A percentile compares a stretch with the other conserved stretches of the same genome.
Evolutionary conservation across 2,888 invertebrate genomes (phyloP).

Genomic region (Drosophila macrothrix): DNA sequence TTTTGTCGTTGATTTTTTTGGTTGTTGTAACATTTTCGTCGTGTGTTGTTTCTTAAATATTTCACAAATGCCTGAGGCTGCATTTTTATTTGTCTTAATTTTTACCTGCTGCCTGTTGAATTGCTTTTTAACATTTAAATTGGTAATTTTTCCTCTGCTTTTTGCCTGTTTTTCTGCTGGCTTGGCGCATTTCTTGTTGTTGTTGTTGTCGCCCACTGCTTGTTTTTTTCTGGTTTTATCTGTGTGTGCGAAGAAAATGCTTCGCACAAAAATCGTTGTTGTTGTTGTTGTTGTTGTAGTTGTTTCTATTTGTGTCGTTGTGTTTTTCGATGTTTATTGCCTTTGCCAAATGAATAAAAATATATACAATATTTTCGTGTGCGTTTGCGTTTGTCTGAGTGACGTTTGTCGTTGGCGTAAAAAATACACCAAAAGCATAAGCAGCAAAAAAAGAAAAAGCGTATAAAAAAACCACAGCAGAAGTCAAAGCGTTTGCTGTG

Average conservation of each 20-base stretch:
- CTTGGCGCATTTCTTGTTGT: conserved; percentile 33
- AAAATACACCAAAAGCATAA: conserved; percentile 40
- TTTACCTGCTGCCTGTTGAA: conserved; percentile 66
- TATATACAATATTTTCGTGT: conserved; percentile 72
- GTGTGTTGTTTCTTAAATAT: conserved; percentile 22
- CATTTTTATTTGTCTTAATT: conserved; percentile 73
- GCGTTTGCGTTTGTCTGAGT: conserved; percentile 35
- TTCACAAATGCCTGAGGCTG: conserved; percentile 53
- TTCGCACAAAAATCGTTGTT: conserved; percentile 55
- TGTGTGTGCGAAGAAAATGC: conserved; percentile 45
- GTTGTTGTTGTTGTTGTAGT: conserved; percentile 28
- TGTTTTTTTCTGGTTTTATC: conserved; percentile 47
- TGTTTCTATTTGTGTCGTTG: conserved; percentile 60
- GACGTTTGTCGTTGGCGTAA: conserved; percentile 69
- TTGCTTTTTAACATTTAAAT: conserved; percentile 77
- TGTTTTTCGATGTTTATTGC: conserved; percentile 68
- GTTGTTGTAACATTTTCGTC: background rate
- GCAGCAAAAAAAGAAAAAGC: background rate
- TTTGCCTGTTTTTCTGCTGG: conserved; percentile 49
- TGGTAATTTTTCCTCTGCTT: conserved; percentile 63
- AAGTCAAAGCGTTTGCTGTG: conserved; percentile 58
- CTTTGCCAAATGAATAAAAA: conserved; percentile 81
- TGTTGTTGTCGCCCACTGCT: conserved; percentile 75
- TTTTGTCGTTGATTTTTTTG: conserved; percentile 1
- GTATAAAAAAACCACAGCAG: conserved; percentile 31